These are phyloP conservation scores for Morelia viridis DNA, from an alignment of 2,797 vertebrate genomes.

Conservation along the genomic window DNA sequence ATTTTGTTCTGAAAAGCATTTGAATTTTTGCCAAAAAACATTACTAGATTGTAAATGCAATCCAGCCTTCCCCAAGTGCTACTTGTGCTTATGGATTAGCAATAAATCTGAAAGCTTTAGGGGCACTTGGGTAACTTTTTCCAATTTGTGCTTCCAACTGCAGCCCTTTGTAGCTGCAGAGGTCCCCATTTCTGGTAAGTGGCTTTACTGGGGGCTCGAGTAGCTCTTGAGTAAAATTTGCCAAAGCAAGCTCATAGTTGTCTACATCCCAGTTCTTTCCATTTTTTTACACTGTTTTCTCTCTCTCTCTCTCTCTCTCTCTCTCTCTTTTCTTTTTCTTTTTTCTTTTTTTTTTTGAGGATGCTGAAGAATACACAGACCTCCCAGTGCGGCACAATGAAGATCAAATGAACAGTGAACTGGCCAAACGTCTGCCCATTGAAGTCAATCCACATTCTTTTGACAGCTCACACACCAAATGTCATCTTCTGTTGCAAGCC, in stretches of 20 bases:
- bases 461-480: slow-evolving; percentile 94
- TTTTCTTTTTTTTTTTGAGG: slow-evolving; percentile 71
- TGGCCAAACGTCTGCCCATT: slow-evolving; percentile 90
- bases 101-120: background rate
- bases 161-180: background rate
- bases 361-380: slow-evolving; percentile 94
- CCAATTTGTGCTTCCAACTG: background rate
- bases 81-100: background rate
- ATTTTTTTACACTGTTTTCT: background rate
- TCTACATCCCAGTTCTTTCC: background rate
- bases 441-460: slow-evolving; percentile 91
- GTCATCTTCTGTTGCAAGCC: slow-evolving; percentile 92
- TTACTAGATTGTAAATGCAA: background rate
- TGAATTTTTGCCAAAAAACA: background rate
- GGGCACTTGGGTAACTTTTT: background rate
- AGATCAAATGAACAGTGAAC: slow-evolving; percentile 94
- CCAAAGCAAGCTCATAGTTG: background rate
- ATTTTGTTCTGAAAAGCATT: slow-evolving; percentile 4
- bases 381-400: slow-evolving; percentile 97
- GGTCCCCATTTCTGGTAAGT: background rate
- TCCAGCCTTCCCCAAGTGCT: background rate
- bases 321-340: background rate
- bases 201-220: background rate
- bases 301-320: background rate
- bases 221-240: background rate